Percentiles rank a stretch among this genome's conserved stretches.
These are phyloP conservation scores for Carpatolechia fugitivella DNA, from an alignment of 2,888 invertebrate genomes.

Conservation along the genomic window DNA sequence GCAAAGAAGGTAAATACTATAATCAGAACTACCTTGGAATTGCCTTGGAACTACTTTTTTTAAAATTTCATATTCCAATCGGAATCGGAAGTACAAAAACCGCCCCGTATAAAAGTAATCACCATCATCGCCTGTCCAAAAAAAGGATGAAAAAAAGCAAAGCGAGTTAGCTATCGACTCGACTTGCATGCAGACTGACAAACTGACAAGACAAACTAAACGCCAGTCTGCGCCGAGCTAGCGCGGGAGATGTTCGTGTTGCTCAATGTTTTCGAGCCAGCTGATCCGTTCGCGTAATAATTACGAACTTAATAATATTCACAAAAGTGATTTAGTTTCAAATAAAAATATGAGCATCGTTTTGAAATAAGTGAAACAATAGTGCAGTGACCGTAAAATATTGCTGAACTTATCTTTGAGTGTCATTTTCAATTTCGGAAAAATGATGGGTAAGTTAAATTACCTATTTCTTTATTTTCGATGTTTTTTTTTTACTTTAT, in stretches of 20 bases:
- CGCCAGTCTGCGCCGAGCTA: constrained; percentile 60
- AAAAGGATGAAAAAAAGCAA: too few species aligned
- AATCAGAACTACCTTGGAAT: too few species aligned
- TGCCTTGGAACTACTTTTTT: too few species aligned
- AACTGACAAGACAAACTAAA: constrained; percentile 26
- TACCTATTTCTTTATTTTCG: not conserved
- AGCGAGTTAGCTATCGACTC: too few species aligned
- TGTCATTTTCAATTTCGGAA: constrained; percentile 34
- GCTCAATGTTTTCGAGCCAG: constrained; percentile 45
- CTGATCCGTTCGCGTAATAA: constrained; percentile 57
- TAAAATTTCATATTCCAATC: too few species aligned
- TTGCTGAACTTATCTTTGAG: constrained; percentile 29
- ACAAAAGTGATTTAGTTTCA: constrained; percentile 25
- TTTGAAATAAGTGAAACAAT: constrained; percentile 35
- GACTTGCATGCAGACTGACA: constrained; percentile 18
- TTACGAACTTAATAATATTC: constrained; percentile 28
- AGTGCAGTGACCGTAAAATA: constrained; percentile 38
- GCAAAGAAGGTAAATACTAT: too few species aligned
- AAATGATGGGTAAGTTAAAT: constrained; percentile 53
- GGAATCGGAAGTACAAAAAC: constrained; percentile 5
- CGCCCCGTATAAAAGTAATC: not conserved
- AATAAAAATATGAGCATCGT: constrained; percentile 33
- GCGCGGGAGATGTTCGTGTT: constrained; percentile 42
- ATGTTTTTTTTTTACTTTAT: not conserved
- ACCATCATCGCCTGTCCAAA: too few species aligned